Conservation (phyloP, 1,140 invertebrate species). For the Lucilia sericata region DNA sequence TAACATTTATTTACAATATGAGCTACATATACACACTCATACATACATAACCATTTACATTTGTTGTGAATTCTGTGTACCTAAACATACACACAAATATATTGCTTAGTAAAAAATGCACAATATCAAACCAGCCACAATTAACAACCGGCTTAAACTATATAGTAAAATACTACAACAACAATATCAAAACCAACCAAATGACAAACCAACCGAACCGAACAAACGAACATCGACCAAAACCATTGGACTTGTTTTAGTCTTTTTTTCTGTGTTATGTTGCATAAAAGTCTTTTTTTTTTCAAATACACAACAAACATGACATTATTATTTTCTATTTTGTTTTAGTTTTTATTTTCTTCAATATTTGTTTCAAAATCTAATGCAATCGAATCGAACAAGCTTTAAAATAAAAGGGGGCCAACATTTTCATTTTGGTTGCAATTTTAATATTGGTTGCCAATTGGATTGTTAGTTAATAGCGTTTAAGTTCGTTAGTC, state of each 20-base stretch:
- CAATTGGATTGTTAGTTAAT: no score
- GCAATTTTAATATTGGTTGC: no score
- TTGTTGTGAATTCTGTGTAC: neutral
- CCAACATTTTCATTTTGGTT: neutral
- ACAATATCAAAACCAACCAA: neutral
- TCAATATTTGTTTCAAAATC: neutral
- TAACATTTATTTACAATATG: neutral
- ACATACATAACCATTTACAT: no score
- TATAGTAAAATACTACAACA: neutral
- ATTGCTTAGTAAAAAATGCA: neutral
- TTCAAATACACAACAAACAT: neutral
- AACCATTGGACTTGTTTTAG: neutral
- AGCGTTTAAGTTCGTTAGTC: no score
- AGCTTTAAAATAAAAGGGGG: neutral
- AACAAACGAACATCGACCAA: neutral
- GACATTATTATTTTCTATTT: neutral
- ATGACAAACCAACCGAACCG: slow-evolving; percentile 6
- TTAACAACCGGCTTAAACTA: slow-evolving; percentile 19
- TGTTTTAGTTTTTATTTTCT: neutral
- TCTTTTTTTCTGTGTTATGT: neutral
- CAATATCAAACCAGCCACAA: neutral
- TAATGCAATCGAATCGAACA: neutral
- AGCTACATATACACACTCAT: neutral
- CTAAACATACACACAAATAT: neutral
- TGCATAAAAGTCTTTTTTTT: neutral